Percentiles rank a stretch among this genome's conserved stretches.
phyloP scores from a whole-genome alignment of 2,113 vertebrate genomes.

The Nothocercus julius region DNA sequence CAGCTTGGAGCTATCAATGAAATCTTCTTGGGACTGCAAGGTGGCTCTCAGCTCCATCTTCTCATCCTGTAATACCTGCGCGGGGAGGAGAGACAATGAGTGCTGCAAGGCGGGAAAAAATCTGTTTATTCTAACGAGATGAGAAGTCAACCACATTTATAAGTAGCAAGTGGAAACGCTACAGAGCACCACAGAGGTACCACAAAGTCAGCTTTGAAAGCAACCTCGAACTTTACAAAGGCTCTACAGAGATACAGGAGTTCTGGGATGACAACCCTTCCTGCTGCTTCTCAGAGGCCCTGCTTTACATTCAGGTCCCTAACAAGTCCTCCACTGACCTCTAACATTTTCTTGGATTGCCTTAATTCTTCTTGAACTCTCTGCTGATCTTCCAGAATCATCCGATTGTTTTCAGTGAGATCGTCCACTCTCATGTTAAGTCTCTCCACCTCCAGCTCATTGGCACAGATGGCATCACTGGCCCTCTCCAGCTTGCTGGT shows the following conservation, averaged over 20 bases:
- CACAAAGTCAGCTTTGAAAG: neutral
- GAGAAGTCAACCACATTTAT: neutral
- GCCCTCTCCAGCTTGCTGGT: conserved; percentile 81
- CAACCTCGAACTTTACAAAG: neutral
- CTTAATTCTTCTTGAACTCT: conserved; percentile 79
- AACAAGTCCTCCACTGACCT: conserved; percentile 73
- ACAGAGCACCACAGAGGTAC: neutral
- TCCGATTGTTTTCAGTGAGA: conserved; percentile 68
- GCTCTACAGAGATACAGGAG: neutral
- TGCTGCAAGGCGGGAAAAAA: neutral
- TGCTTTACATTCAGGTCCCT: neutral
- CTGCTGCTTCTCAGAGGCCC: neutral
- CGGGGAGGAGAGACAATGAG: neutral
- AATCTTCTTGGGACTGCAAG: conserved; percentile 81
- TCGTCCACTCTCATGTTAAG: conserved; percentile 78
- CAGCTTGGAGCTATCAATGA: conserved; percentile 72
- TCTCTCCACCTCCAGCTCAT: conserved; percentile 85
- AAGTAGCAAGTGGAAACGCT: neutral
- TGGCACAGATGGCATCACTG: conserved; percentile 81
- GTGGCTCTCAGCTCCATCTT: conserved; percentile 80
- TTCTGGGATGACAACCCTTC: neutral
- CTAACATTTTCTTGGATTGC: conserved; percentile 78
- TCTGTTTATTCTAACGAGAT: rapidly evolving
- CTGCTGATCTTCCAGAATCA: conserved; percentile 70
- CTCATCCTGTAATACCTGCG: conserved; percentile 82